These are phyloP conservation scores for Chaetoderma sp. DNA, from an alignment of 2,888 invertebrate genomes.

Conservation along the genomic window DNA sequence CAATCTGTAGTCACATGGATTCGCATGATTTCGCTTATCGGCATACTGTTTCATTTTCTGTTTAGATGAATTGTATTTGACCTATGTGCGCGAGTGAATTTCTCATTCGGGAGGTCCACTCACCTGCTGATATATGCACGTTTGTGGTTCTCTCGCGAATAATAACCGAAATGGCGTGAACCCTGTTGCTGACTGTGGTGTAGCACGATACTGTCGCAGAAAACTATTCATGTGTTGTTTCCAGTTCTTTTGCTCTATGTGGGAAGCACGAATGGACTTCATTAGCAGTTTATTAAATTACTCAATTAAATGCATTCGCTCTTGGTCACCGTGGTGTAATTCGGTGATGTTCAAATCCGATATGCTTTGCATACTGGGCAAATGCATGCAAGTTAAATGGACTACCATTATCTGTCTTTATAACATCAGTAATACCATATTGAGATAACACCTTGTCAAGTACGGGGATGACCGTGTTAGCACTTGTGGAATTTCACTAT, in stretches of 20 bases:
- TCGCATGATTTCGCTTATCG: background rate
- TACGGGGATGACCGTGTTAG: conserved; percentile 25
- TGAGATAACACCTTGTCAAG: conserved; percentile 10
- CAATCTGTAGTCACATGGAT: background rate
- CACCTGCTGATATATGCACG: background rate
- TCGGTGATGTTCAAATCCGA: background rate
- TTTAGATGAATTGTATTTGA: background rate
- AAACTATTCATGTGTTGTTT: background rate
- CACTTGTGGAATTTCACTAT: conserved; percentile 19
- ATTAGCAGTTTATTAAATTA: background rate
- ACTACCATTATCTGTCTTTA: conserved; percentile 29
- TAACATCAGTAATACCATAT: conserved; percentile 22
- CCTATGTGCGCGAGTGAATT: background rate
- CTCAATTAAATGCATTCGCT: conserved; percentile 11
- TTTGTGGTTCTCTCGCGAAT: background rate
- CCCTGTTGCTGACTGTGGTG: background rate
- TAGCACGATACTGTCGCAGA: background rate
- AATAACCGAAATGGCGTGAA: background rate
- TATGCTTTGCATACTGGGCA: background rate
- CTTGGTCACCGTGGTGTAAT: conserved; percentile 15
- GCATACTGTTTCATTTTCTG: conserved; percentile 5
- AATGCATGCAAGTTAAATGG: conserved; percentile 11
- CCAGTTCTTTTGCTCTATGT: background rate
- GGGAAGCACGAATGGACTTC: background rate
- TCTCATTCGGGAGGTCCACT: background rate